These are phyloP conservation scores for Microcebus ravelobensis DNA, from an alignment of 2,113 vertebrate species.

Conservation along the genomic window DNA sequence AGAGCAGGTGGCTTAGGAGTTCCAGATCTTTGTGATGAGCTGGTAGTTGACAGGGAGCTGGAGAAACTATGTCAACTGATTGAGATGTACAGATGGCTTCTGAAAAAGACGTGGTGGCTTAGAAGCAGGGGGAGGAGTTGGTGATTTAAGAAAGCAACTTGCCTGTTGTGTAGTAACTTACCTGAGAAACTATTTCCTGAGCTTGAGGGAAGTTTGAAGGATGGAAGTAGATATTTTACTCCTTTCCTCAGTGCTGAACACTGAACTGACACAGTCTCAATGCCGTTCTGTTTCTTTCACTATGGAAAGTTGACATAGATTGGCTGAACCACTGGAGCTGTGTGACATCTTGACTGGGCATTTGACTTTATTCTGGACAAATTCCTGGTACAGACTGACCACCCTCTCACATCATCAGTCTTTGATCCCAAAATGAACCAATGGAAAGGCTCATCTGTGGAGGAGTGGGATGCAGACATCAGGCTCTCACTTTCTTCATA, in stretches of 20 bases:
- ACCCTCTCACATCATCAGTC: conserved; percentile 94
- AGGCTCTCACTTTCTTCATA: conserved; percentile 90
- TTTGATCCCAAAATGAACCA: conserved; percentile 96
- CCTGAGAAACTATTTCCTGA: conserved; percentile 94
- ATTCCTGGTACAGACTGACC: conserved; percentile 95
- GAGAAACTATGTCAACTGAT: conserved; percentile 94
- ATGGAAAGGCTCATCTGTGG: conserved; percentile 76
- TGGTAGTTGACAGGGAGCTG: conserved; percentile 94
- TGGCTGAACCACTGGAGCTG: conserved; percentile 89
- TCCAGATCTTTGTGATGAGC: conserved; percentile 97
- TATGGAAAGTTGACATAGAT: conserved; percentile 90
- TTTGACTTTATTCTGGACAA: conserved; percentile 96
- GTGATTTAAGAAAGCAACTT: conserved; percentile 95
- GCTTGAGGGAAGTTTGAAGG: conserved; percentile 95
- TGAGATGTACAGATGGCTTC: conserved; percentile 96
- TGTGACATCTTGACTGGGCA: conserved; percentile 96
- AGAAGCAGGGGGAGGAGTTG: conserved; percentile 91
- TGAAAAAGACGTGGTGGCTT: conserved; percentile 94
- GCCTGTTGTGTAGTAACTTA: conserved; percentile 91
- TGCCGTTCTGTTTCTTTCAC: conserved; percentile 94
- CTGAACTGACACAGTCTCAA: conserved; percentile 92
- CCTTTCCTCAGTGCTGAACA: conserved; percentile 95
- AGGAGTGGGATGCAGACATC: conserved; percentile 89
- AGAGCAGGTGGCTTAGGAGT: conserved; percentile 98
- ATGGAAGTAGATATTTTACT: conserved; percentile 95